These are phyloP conservation scores for Ptychobarbus kaznakovi DNA, from an alignment of 2,797 vertebrate species.

Conservation along the genomic window DNA sequence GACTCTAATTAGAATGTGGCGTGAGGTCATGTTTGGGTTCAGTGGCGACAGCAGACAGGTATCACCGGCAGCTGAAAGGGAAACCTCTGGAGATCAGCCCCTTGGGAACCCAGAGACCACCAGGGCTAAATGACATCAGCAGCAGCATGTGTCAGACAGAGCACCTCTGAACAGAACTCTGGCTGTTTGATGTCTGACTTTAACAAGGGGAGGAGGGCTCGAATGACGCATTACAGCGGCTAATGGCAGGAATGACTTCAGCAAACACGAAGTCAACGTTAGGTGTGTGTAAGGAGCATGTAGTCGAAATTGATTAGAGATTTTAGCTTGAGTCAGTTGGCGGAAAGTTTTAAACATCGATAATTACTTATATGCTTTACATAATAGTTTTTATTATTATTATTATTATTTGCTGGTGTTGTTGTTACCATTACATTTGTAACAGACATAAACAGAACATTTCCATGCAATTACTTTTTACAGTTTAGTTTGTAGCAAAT, in stretches of 20 bases:
- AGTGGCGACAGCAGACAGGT: slow-evolving; percentile 55
- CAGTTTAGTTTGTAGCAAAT: no score
- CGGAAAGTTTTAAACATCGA: neutral
- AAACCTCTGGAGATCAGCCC: slow-evolving; percentile 33
- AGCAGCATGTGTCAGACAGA: slow-evolving; percentile 10
- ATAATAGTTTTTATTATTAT: no score
- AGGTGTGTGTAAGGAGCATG: neutral
- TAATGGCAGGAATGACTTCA: slow-evolving; percentile 36
- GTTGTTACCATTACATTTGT: no score
- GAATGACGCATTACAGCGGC: slow-evolving; percentile 26
- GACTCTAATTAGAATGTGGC: slow-evolving; percentile 20
- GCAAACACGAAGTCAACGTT: slow-evolving; percentile 12
- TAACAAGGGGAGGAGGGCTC: slow-evolving; percentile 28
- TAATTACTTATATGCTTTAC: neutral
- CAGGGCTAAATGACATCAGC: slow-evolving; percentile 48
- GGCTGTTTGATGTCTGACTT: slow-evolving; percentile 52
- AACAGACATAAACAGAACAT: no score
- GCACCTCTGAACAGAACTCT: slow-evolving; percentile 21
- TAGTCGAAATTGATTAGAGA: neutral
- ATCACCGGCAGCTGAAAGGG: slow-evolving; percentile 31
- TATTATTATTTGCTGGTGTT: no score
- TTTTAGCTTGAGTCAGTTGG: neutral
- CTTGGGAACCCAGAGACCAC: slow-evolving; percentile 32
- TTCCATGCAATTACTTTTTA: no score
- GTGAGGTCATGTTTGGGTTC: slow-evolving; percentile 56